phyloP scores from a whole-genome alignment of 2,888 invertebrate genomes.

The Xylocampa areola region DNA sequence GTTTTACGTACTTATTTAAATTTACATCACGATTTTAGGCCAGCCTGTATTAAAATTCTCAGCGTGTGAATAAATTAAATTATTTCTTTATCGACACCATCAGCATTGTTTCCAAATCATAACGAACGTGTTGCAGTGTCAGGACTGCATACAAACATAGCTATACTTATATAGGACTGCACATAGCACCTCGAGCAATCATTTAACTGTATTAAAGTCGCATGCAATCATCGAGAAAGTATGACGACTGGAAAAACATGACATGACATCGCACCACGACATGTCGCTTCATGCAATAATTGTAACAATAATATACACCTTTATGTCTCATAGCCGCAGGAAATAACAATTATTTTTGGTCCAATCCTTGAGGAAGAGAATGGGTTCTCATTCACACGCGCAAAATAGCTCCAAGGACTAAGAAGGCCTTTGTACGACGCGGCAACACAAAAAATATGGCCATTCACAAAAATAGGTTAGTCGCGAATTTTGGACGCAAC shows the following conservation, averaged over 20 bases:
- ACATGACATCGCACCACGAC: constrained; percentile 38
- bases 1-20: constrained; percentile 7
- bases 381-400: constrained; percentile 87
- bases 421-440: constrained; percentile 80
- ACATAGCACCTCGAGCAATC: constrained; percentile 64
- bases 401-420: constrained; percentile 86
- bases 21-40: constrained; percentile 12
- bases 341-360: constrained; percentile 90
- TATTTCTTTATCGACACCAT: constrained; percentile 22
- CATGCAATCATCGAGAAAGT: constrained; percentile 70
- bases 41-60: constrained; percentile 6
- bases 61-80: constrained; percentile 11
- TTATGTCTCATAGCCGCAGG: constrained; percentile 83
- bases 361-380: constrained; percentile 83
- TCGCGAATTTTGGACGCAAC: constrained; percentile 73
- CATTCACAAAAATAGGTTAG: constrained; percentile 90
- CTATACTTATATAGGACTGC: constrained; percentile 3
- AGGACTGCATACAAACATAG: constrained; percentile 21
- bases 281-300: constrained; percentile 46
- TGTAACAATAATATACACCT: constrained; percentile 62
- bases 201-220: constrained; percentile 67
- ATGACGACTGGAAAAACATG: constrained; percentile 66
- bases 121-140: constrained; percentile 13
- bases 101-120: constrained; percentile 13
- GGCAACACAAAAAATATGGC: constrained; percentile 78